Conservation (phyloP, 2,113 vertebrate species). For the Tachysurus vachellii region DNA sequence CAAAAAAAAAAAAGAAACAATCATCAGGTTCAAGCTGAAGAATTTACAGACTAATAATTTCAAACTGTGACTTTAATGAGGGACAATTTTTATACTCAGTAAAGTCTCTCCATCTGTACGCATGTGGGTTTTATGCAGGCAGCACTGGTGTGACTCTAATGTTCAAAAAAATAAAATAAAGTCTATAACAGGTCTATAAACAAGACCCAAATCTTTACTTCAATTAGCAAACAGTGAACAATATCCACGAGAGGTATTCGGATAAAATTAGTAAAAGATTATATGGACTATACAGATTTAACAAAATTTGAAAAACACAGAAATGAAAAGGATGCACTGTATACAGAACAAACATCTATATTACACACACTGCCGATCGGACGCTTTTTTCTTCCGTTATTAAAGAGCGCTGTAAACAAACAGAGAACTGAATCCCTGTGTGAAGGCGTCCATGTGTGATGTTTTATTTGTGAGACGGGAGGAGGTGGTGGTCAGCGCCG, state of each 20-base stretch:
- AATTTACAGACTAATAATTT: conserved; percentile 30
- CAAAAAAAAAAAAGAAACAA: not conserved
- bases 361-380: not conserved
- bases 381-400: not conserved
- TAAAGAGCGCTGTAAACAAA: not conserved
- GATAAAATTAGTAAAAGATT: not conserved
- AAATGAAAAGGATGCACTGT: not conserved
- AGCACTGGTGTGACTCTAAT: not conserved
- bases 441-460: not conserved
- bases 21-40: conserved; percentile 3
- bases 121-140: not conserved
- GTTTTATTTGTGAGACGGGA: conserved; percentile 25
- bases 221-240: not conserved
- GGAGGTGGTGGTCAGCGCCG: not conserved
- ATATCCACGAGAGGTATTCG: not conserved
- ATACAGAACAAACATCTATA: not conserved
- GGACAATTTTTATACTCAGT: not conserved
- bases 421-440: not conserved
- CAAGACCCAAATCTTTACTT: not conserved
- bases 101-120: not conserved
- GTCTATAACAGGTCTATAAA: too few species aligned
- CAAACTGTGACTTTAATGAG: conserved; percentile 41
- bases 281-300: not conserved
- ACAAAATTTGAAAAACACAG: not conserved
- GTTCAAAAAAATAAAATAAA: too few species aligned